Percentiles rank a stretch among this genome's conserved stretches.
Conservation (phyloP, 2,888 invertebrate species). For the Hyalella azteca region DNA sequence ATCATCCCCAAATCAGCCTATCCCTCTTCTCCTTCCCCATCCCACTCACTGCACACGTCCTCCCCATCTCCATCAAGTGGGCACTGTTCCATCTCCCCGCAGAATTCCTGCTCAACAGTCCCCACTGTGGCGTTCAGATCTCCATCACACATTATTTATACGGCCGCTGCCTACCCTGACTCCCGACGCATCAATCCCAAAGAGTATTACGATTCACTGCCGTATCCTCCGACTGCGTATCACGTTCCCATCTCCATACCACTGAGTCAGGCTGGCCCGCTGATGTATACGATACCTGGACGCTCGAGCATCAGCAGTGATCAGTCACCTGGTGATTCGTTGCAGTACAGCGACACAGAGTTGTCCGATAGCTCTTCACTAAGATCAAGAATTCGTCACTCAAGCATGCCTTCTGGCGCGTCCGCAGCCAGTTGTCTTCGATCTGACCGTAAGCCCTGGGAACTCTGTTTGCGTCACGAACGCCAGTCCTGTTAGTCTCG, state of each 20-base stretch:
- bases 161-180: background rate
- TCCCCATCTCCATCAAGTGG: constrained; percentile 9
- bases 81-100: background rate
- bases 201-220: constrained; percentile 30
- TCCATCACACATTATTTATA: constrained; percentile 21
- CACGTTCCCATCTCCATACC: constrained; percentile 34
- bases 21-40: constrained; percentile 10
- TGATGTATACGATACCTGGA: constrained; percentile 15
- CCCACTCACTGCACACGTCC: background rate
- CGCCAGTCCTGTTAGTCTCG: background rate
- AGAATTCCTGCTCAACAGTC: background rate
- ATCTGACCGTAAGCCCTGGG: background rate
- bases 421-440: background rate
- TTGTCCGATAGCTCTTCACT: constrained; percentile 14
- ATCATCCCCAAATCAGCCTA: constrained; percentile 22
- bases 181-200: constrained; percentile 10
- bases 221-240: constrained; percentile 31
- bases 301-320: constrained; percentile 22
- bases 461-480: background rate
- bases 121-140: constrained; percentile 8
- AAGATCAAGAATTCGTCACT: constrained; percentile 15
- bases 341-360: constrained; percentile 22
- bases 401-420: background rate
- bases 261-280: background rate
- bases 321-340: background rate